Evolutionary conservation across 2,113 vertebrate species (phyloP).

Genomic region (Apistogramma diplotaenia): DNA sequence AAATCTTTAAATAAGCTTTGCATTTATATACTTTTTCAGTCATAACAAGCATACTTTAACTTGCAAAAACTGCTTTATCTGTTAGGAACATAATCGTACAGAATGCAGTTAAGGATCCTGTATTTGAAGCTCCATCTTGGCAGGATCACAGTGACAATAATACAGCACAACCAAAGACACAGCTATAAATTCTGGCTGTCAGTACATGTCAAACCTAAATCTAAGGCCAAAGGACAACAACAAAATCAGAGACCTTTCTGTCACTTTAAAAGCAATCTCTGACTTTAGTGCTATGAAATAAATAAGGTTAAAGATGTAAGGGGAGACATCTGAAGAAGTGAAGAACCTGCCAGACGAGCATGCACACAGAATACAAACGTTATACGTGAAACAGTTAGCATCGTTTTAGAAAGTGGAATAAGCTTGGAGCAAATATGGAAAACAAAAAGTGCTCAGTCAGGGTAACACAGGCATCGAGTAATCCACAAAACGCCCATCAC

Average conservation of each 20-base stretch:
- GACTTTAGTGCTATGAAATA: conserved; percentile 39
- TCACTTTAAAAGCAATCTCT: conserved; percentile 23
- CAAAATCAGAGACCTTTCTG: conserved; percentile 19
- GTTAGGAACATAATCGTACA: neutral
- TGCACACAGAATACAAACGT: conserved; percentile 38
- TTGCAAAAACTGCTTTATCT: conserved; percentile 26
- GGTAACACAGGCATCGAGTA: conserved; percentile 39
- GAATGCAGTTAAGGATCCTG: conserved; percentile 12
- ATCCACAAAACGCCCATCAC: neutral
- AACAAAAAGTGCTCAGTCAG: conserved; percentile 65
- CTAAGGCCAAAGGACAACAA: conserved; percentile 39
- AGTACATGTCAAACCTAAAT: conserved; percentile 40
- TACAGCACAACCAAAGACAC: neutral
- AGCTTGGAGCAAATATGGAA: conserved; percentile 11
- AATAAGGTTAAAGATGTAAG: conserved; percentile 39
- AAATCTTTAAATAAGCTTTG: conserved; percentile 68
- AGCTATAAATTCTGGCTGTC: neutral
- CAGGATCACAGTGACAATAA: neutral
- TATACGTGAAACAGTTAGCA: conserved; percentile 44
- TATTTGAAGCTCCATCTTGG: conserved; percentile 20
- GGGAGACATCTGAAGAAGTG: conserved; percentile 22
- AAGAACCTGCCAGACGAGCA: conserved; percentile 30
- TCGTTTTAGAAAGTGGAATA: conserved; percentile 35
- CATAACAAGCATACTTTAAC: conserved; percentile 13
- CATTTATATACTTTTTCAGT: conserved; percentile 42